Evolutionary conservation across 2,888 invertebrate species (phyloP).

Genomic region (Tethea ocularis): DNA sequence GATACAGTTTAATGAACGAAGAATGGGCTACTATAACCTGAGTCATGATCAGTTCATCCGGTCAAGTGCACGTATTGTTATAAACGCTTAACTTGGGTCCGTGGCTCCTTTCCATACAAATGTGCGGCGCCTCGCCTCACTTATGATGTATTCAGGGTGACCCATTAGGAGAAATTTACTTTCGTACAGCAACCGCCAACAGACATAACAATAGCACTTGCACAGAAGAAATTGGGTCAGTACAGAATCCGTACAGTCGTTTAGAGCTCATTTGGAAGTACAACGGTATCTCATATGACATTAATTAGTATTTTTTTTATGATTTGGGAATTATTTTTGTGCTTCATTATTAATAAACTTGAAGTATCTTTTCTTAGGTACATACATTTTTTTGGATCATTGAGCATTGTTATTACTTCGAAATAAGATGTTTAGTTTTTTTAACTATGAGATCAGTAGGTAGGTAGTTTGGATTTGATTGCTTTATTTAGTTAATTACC

Average conservation of each 20-base stretch:
- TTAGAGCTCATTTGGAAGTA: slow-evolving; percentile 7
- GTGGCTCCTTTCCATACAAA: slow-evolving; percentile 41
- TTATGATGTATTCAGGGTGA: slow-evolving; percentile 64
- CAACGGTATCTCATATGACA: slow-evolving; percentile 3
- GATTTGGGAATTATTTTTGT: slow-evolving; percentile 1
- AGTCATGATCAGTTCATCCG: slow-evolving; percentile 4
- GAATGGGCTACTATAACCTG: neutral
- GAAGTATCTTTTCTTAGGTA: too few species aligned
- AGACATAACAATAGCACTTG: slow-evolving; percentile 45
- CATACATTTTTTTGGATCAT: too few species aligned
- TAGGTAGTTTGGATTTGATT: neutral
- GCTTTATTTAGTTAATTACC: slow-evolving; percentile 38
- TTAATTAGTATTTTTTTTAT: slow-evolving; percentile 15
- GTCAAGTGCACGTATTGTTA: slow-evolving; percentile 10
- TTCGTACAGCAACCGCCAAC: slow-evolving; percentile 47
- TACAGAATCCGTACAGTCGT: slow-evolving; percentile 24
- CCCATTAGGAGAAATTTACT: slow-evolving; percentile 69
- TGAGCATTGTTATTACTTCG: too few species aligned
- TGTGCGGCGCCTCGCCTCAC: slow-evolving; percentile 28
- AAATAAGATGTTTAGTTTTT: neutral
- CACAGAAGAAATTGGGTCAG: slow-evolving; percentile 51
- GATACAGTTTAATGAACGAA: neutral
- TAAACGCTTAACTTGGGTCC: slow-evolving; percentile 2
- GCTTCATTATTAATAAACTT: too few species aligned
- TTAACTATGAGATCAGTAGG: slow-evolving; percentile 7